Percentiles rank a stretch among this genome's conserved stretches.
phyloP scores from a whole-genome alignment of 2,888 invertebrate species.

The Meandrusa payeni region DNA sequence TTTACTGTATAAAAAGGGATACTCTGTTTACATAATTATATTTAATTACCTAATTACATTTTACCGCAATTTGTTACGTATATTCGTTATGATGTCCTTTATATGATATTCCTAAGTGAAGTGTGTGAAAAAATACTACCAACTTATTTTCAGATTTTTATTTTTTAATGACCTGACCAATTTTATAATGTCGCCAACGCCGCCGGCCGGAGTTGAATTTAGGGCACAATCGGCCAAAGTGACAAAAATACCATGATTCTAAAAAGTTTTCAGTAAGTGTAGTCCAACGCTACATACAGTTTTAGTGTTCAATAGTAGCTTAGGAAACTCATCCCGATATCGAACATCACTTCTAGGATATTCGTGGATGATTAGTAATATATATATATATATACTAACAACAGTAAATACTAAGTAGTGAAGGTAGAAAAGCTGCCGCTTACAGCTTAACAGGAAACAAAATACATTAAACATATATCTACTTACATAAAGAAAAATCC shows the following conservation, averaged over 20 bases:
- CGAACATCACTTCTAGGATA: constrained; percentile 53
- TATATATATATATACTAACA: too few species aligned
- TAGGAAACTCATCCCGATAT: constrained; percentile 62
- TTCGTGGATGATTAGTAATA: constrained; percentile 55
- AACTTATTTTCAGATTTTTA: constrained; percentile 80
- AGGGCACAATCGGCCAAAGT: constrained; percentile 64
- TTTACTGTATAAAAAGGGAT: constrained; percentile 68
- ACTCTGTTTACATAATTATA: constrained; percentile 63
- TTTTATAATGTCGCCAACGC: constrained; percentile 61
- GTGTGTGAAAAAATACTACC: constrained; percentile 78
- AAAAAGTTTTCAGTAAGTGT: constrained; percentile 64
- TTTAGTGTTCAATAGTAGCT: constrained; percentile 71
- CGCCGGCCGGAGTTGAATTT: constrained; percentile 53
- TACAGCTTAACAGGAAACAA: constrained; percentile 57
- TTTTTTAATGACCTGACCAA: constrained; percentile 77
- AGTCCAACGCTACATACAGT: constrained; percentile 49
- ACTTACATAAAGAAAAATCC: too few species aligned
- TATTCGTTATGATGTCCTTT: constrained; percentile 65
- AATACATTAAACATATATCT: constrained; percentile 38
- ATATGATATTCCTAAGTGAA: constrained; percentile 67
- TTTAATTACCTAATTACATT: constrained; percentile 35
- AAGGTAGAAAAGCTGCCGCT: constrained; percentile 64
- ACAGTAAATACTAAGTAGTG: constrained; percentile 50
- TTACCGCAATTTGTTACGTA: constrained; percentile 53
- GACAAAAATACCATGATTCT: constrained; percentile 59